These are phyloP conservation scores for Fundulus diaphanus DNA, from an alignment of 2,797 vertebrate species.

Conservation along the genomic window DNA sequence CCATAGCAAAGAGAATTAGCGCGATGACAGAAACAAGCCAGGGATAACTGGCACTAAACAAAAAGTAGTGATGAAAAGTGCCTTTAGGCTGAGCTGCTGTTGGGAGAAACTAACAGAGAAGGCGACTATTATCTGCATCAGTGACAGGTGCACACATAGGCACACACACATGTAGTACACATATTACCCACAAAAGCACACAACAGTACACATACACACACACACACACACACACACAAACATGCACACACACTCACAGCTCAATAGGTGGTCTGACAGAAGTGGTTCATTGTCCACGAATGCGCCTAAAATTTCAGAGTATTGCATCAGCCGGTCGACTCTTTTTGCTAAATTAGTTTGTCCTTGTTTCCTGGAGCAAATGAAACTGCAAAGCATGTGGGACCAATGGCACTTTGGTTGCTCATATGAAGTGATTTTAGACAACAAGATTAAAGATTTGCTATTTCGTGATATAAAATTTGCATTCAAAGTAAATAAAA, in stretches of 20 bases:
- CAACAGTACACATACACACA: constrained; percentile 37
- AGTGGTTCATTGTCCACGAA: constrained; percentile 78
- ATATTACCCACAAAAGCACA: neutral
- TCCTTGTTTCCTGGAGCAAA: constrained; percentile 71
- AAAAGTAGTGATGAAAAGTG: constrained; percentile 67
- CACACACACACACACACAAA: constrained; percentile 39
- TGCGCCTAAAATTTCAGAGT: constrained; percentile 76
- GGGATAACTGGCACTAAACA: constrained; percentile 48
- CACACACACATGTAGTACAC: constrained; percentile 52
- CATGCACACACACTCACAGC: constrained; percentile 37
- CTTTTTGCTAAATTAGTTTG: constrained; percentile 69
- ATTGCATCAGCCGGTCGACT: constrained; percentile 81
- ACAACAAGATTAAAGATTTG: neutral
- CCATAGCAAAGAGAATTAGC: constrained; percentile 28
- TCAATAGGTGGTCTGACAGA: constrained; percentile 75
- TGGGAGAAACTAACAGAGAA: constrained; percentile 65
- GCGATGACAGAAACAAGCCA: constrained; percentile 40
- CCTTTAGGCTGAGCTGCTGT: constrained; percentile 68
- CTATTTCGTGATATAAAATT: neutral
- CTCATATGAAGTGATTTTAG: constrained; percentile 12
- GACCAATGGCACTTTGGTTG: constrained; percentile 48
- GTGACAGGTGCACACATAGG: constrained; percentile 50
- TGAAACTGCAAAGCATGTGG: constrained; percentile 54
- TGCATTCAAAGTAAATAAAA: neutral
- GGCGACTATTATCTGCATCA: constrained; percentile 59